These are phyloP conservation scores for Mesoligia furuncula DNA, from an alignment of 2,888 invertebrate species.

Conservation along the genomic window DNA sequence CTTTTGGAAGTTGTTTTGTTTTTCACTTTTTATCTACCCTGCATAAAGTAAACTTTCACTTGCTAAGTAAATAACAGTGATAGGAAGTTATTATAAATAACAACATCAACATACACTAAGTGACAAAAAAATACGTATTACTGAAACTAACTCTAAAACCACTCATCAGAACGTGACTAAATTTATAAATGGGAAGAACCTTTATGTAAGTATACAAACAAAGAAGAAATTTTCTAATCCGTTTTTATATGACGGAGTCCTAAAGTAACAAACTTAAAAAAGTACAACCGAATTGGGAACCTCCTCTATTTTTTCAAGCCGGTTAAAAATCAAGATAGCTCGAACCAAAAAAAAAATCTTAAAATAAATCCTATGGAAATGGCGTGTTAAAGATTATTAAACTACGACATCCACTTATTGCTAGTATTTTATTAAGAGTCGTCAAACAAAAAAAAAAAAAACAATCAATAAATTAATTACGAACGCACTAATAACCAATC, in stretches of 20 bases:
- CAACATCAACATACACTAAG: too few species aligned
- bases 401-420: background rate
- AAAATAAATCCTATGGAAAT: background rate
- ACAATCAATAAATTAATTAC: conserved; percentile 45
- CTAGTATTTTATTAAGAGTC: background rate
- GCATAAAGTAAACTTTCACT: too few species aligned
- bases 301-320: background rate
- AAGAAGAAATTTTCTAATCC: background rate
- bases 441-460: conserved; percentile 24
- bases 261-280: background rate
- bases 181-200: too few species aligned
- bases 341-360: too few species aligned
- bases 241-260: background rate
- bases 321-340: background rate
- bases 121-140: too few species aligned
- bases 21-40: too few species aligned
- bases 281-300: background rate
- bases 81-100: too few species aligned
- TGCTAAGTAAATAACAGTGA: too few species aligned
- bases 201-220: too few species aligned
- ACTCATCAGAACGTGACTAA: too few species aligned
- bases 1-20: too few species aligned
- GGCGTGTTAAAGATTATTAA: background rate
- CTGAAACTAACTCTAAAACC: too few species aligned
- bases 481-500: conserved; percentile 41